A percentile compares a stretch with the other conserved stretches of the same genome.
phyloP scores from a whole-genome alignment of 2,113 vertebrate genomes.

The Oenanthe melanoleuca region DNA sequence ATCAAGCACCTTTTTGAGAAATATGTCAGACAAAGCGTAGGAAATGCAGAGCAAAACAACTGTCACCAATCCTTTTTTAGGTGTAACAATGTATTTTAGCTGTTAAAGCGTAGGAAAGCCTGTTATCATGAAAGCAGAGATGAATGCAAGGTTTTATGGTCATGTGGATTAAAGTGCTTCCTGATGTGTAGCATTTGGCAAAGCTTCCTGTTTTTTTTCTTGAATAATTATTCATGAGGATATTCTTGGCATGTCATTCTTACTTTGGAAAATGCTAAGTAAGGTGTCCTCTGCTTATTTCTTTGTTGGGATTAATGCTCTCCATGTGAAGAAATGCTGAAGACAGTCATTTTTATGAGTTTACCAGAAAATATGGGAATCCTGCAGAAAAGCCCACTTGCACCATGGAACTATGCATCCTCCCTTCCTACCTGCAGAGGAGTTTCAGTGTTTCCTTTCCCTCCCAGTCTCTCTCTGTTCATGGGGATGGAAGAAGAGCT shows the following conservation, averaged over 20 bases:
- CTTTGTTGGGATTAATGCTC: background rate
- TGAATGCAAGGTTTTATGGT: background rate
- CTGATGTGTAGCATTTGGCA: conserved; percentile 33
- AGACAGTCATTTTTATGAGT: background rate
- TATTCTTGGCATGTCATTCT: conserved; percentile 15
- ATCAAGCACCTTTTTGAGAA: conserved; percentile 36
- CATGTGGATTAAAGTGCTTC: conserved; percentile 43
- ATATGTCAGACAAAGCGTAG: conserved; percentile 37
- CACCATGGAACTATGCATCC: background rate
- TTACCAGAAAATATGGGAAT: background rate
- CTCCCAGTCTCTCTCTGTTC: background rate
- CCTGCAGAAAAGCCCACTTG: background rate
- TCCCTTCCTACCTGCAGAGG: background rate
- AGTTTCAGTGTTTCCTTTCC: background rate
- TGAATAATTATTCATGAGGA: conserved; percentile 28
- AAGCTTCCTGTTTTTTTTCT: conserved; percentile 24
- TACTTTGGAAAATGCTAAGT: conserved; percentile 36
- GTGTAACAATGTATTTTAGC: conserved; percentile 19
- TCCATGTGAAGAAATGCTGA: background rate
- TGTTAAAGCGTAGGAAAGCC: conserved; percentile 30
- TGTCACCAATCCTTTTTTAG: conserved; percentile 35
- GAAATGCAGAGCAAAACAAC: conserved; percentile 29
- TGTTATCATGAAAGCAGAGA: conserved; percentile 27
- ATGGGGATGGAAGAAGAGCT: background rate
- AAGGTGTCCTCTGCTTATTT: conserved; percentile 37